Conservation (phyloP, 2,888 invertebrate species). For the Pterostichus niger region DNA sequence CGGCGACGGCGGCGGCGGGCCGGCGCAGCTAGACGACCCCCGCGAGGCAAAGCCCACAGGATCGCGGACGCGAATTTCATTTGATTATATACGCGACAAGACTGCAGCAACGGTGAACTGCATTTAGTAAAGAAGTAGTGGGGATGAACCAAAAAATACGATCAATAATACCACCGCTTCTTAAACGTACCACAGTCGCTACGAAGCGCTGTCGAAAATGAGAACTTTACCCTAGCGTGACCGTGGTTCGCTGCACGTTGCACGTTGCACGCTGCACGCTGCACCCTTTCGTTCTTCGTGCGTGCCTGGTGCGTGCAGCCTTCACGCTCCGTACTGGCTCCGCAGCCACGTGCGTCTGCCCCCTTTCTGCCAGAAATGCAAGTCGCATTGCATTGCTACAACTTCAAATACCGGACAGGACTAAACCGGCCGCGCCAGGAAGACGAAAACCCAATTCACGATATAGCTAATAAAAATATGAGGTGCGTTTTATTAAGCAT, state of each 20-base stretch:
- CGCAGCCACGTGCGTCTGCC: slow-evolving; percentile 9
- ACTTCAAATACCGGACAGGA: too few species aligned
- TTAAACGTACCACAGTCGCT: slow-evolving; percentile 77
- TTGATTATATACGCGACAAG: slow-evolving; percentile 70
- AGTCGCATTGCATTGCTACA: too few species aligned
- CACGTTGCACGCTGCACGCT: neutral
- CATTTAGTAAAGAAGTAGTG: slow-evolving; percentile 69
- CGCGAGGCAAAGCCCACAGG: slow-evolving; percentile 65
- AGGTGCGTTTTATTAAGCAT: slow-evolving; percentile 61
- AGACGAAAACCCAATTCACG: slow-evolving; percentile 29
- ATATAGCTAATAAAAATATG: slow-evolving; percentile 39
- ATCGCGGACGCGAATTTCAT: slow-evolving; percentile 68
- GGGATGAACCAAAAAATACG: slow-evolving; percentile 78
- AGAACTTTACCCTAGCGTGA: slow-evolving; percentile 72
- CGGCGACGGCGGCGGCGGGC: slow-evolving; percentile 52
- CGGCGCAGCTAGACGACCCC: slow-evolving; percentile 65
- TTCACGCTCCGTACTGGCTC: neutral
- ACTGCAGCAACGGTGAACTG: slow-evolving; percentile 73
- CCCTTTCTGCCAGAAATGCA: too few species aligned
- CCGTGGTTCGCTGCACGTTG: slow-evolving; percentile 47
- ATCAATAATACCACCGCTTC: slow-evolving; percentile 77
- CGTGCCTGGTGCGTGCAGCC: too few species aligned
- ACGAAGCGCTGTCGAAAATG: slow-evolving; percentile 76
- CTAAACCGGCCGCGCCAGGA: too few species aligned
- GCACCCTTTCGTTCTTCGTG: too few species aligned